phyloP scores from a whole-genome alignment of 2,888 invertebrate species.

The Endotricha flammealis region DNA sequence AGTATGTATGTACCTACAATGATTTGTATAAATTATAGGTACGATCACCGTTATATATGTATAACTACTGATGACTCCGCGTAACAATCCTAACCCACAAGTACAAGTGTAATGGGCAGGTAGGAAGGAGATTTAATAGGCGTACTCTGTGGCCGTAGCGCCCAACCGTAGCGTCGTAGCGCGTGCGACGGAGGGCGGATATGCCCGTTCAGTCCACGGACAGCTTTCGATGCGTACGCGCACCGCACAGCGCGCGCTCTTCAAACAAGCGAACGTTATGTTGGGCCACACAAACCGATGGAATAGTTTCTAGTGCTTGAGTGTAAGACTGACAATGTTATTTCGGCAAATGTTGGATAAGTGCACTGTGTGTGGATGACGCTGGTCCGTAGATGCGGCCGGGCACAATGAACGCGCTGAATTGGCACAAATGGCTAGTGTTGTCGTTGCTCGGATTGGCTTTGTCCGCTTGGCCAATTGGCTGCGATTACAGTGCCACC shows the following conservation, averaged over 20 bases:
- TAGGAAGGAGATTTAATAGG: constrained; percentile 46
- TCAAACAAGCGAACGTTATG: constrained; percentile 35
- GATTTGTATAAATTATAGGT: too few species aligned
- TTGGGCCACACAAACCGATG: constrained; percentile 16
- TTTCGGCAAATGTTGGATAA: constrained; percentile 26
- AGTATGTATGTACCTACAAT: too few species aligned
- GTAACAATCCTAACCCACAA: too few species aligned
- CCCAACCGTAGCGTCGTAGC: constrained; percentile 60
- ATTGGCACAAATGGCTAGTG: constrained; percentile 77
- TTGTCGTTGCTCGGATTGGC: constrained; percentile 75
- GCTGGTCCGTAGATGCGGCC: constrained; percentile 45
- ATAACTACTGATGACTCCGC: constrained; percentile 1
- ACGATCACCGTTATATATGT: too few species aligned
- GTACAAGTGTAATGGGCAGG: constrained; percentile 43
- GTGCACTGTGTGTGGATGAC: constrained; percentile 43
- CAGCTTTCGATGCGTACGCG: constrained; percentile 67
- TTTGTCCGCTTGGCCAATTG: constrained; percentile 77
- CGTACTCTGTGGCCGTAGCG: too few species aligned
- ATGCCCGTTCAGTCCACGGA: constrained; percentile 49
- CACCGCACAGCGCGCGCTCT: constrained; percentile 35
- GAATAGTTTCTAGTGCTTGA: constrained; percentile 10
- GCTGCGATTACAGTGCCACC: constrained; percentile 75
- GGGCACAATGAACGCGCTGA: constrained; percentile 69
- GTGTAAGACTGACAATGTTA: constrained; percentile 27
- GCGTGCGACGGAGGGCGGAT: constrained; percentile 37